Evolutionary conservation across 2,797 vertebrate genomes (phyloP).

Genomic region (Rhincodon typus): DNA sequence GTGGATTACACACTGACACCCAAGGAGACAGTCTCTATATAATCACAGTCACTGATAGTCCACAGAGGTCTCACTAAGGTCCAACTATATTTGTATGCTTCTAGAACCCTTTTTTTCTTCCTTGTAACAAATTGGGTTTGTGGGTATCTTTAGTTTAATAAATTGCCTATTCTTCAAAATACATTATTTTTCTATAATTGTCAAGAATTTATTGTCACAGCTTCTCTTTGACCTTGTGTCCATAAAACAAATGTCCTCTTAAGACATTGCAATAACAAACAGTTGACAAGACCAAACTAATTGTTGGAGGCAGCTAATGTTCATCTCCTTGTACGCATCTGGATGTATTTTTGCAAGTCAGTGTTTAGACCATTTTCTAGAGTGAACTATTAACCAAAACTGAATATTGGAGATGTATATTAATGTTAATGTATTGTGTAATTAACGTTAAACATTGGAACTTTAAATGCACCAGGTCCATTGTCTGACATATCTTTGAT

Average conservation of each 20-base stretch:
- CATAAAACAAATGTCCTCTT: background rate
- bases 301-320: constrained; percentile 11
- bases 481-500: background rate
- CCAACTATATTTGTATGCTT: background rate
- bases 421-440: background rate
- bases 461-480: background rate
- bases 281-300: constrained; percentile 19
- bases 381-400: background rate
- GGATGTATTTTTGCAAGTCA: background rate
- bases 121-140: background rate
- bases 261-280: background rate
- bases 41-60: background rate
- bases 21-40: background rate
- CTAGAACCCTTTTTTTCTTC: background rate
- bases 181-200: background rate
- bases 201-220: background rate
- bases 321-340: background rate
- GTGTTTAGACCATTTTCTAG: background rate
- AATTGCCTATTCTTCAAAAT: background rate
- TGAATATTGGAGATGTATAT: background rate
- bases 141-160: constrained; percentile 12
- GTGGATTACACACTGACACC: background rate
- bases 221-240: background rate
- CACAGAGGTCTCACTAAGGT: background rate
- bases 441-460: background rate